Evolutionary conservation across 2,888 invertebrate genomes (phyloP).

Genomic region (Polymixis lichenea): DNA sequence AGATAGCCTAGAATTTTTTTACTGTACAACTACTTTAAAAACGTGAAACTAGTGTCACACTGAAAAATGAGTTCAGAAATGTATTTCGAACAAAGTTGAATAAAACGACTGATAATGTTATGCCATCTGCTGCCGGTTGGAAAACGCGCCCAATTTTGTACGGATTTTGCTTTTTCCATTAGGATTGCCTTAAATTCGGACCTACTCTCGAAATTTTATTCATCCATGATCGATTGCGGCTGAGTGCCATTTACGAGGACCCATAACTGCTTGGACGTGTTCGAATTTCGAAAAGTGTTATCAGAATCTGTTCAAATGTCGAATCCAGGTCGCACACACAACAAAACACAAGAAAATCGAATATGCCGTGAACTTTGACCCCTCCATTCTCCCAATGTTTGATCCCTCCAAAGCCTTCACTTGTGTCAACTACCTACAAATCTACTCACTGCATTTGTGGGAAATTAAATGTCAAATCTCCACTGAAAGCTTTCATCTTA

Average conservation of each 20-base stretch:
- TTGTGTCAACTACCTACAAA: not conserved
- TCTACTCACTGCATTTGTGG: not conserved
- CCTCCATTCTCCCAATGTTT: not conserved
- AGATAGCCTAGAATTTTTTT: conserved; percentile 1
- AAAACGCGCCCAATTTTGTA: not conserved
- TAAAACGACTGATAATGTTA: conserved; percentile 20
- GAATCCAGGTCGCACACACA: not conserved
- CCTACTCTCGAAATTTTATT: not conserved
- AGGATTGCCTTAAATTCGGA: conserved; percentile 8
- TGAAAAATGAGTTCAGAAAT: not conserved
- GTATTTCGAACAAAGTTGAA: not conserved
- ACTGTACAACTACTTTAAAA: not conserved
- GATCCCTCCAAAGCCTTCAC: not conserved
- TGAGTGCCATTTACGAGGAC: not conserved
- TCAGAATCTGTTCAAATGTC: not conserved
- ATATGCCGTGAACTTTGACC: conserved; percentile 1
- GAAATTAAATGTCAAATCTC: conserved; percentile 43
- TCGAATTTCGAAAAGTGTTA: conserved; percentile 40
- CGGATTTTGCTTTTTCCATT: conserved; percentile 10
- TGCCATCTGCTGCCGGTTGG: conserved; percentile 37
- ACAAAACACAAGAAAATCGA: conserved; percentile 7
- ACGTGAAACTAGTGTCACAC: not conserved
- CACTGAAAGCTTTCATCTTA: not conserved
- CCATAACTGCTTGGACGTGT: conserved; percentile 7
- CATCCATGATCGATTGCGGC: not conserved